Evolutionary conservation across 2,797 vertebrate genomes (phyloP), one percentile per base, ranked within the genome.

Genomic region (Propithecus deckenii): DNA sequence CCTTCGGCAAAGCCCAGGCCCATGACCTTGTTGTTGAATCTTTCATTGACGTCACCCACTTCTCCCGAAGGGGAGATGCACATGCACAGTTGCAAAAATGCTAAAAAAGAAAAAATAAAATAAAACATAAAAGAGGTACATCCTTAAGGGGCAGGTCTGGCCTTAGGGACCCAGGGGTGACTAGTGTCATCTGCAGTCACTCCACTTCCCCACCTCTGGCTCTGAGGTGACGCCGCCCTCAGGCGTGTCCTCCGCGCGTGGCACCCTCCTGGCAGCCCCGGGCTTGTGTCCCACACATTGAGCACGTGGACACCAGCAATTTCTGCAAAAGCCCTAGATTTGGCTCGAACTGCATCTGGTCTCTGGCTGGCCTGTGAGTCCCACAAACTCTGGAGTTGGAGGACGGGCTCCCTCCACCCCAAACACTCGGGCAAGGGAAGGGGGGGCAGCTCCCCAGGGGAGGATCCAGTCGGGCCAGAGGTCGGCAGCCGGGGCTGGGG

Each of bases 11-110:
- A 28, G 48, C 48, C 35, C 25, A 6, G 52, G 28, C 23, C 18
- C 1, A 0, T 0, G 15, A 7, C 41, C 5, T 38, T 30, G 50
- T 9, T 7, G 0, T 6, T 4, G 41, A 23, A 4, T 15, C 18
- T 35, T 32, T 32, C 67, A 0, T 0, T 4, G 52, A 28, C 18
- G 55, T 14, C 89, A 25, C 3, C 14, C 4, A 6, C n/a, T 57
- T 52, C 59, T 43, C 71, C 43, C 20, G 46, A 17, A 22, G 28
- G 8, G 11, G 30, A 28, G 38, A 46, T 1, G 43, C 41, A 28
- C 7, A 1, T 30, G 30, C 25, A 23, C 14, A 12, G 6, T 18
- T 22, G 25, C 12, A 28, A 20, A 3, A 38, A 8, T 7, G 25
- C 9, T 4, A 46, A 61, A 25, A n/a, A 35, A 22, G 3, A 10